Evolutionary conservation across 2,113 vertebrate species (phyloP), one percentile per base, ranked within the genome.

Genomic region (Psephotus haematonotus): DNA sequence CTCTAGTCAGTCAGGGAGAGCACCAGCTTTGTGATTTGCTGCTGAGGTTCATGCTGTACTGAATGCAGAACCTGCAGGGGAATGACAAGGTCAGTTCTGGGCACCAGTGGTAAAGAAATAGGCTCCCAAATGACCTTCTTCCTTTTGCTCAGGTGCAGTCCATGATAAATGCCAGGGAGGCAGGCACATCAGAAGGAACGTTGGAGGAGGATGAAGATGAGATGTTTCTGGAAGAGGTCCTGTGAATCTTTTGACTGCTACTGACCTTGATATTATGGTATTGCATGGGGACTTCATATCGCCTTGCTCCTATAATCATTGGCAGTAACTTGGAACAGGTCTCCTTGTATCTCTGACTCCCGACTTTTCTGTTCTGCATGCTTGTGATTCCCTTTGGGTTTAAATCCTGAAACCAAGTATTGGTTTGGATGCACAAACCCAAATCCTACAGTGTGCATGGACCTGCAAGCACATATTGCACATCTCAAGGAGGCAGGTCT

Each of bases 141-240:
- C 22, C 25, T 76, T 85, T 89, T 89, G 33, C 39, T 31, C 63
- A 97, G 97, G 95, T 97, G 47, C 96, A 97, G 79, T 53, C 83
- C 71, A 93, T 96, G 96, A 96, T 96, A 76, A 81, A 65, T 28
- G 74, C 62, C 67, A 95, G 52, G 47, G 67, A 95, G 25, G 52
- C 57, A 28, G 8, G 20, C 80, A 52, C 2, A 1, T 35, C 57
- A 35, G 28, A 86, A 17, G 24, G 25, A 50, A 7, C 22, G 7
- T 16, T 31, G 2, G 47, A 91, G 20, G 18, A 81, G 43, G 55
- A 79, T 0, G 8, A 68, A 75, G 52, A 90, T 64, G 47, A 79
- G 11, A 7, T 49, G 63, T 65, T 90, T 62, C 87, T 90, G 52
- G 79, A 93, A 96, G 83, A 95, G 22, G 13, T 23, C n/a, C 39